These are phyloP conservation scores for Loris lydekkerianus DNA, from an alignment of 2,797 vertebrate genomes.

Conservation along the genomic window DNA sequence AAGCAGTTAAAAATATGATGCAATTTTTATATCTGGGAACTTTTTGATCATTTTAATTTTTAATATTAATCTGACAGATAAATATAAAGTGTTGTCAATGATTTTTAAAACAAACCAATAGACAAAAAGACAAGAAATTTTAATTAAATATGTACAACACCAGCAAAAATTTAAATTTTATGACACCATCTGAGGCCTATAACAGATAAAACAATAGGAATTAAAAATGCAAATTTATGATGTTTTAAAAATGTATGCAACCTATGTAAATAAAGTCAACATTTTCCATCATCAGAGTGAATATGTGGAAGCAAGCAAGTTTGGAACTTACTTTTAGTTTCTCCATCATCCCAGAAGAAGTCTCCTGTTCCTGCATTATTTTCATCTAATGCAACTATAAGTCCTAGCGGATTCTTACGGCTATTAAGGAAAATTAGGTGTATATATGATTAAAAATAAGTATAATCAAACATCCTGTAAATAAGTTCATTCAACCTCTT, in stretches of 20 bases:
- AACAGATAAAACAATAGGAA: not conserved
- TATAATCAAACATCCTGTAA: not conserved
- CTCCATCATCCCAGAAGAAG: slow-evolving; percentile 98
- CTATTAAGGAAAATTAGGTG: slow-evolving; percentile 86
- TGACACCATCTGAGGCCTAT: not conserved
- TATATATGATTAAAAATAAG: slow-evolving; percentile 52
- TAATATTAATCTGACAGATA: not conserved
- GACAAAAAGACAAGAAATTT: not conserved
- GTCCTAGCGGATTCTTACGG: slow-evolving; percentile 93
- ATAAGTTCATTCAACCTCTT: not conserved
- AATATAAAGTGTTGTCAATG: not conserved
- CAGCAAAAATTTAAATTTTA: not conserved
- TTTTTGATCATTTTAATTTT: not conserved
- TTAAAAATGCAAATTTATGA: slow-evolving; percentile 17
- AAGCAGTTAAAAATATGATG: not conserved
- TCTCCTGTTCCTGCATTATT: slow-evolving; percentile 91
- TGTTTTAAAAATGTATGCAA: not conserved
- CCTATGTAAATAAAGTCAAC: not conserved
- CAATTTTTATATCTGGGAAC: not conserved
- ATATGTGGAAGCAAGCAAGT: not conserved
- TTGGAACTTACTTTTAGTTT: slow-evolving; percentile 91
- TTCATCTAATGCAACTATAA: slow-evolving; percentile 94
- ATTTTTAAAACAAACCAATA: not conserved
- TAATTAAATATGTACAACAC: not conserved
- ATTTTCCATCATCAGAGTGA: not conserved